Base-by-base conservation (phyloP, 1,140 invertebrate genomes). In the Penaeus vannamei region DNA sequence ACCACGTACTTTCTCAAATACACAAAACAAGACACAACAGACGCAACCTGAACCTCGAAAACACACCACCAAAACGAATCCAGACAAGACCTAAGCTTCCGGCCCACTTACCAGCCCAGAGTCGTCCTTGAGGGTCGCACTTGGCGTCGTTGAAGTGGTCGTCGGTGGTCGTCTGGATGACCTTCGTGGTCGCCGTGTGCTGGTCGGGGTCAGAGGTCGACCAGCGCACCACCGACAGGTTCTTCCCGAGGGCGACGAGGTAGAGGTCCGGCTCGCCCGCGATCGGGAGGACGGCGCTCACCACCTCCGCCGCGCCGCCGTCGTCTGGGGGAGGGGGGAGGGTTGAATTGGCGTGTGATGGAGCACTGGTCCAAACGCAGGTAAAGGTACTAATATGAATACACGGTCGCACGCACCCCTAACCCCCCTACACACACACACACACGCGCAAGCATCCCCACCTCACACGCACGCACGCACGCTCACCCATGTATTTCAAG, bases 111-210 rank as follows among this genome's bases (percentile, higher is more conserved):
- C 90, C 90, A 80, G 92, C 92, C 93, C 93, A 93, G 10, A 94
- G 87, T 20, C 93, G 85, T 8, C 93, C 93, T 20, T 61, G 90
- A 4, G 92, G 85, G 89, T 94, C 93, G 91, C 93, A 93, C 91
- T 94, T 94, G 14, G 91, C 93, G 90, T 94, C 93, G 90, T 94
- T 94, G 59, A 91, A 85, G 36, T 91, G 88, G 19, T 76, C 23
- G n/a, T 92, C 92, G 22, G 93, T 91, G 32, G 92, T 90, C 14
- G 62, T 84, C 22, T 90, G 91, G 59, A 77, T 87, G 60, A 72
- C 90, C 64, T 36, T 69, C 3, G 82, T 59, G n/a, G 60, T 81
- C 42, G 60, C 42, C 0, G 85, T 77, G 59, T 76, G 53, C 5
- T 22, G 22, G 60, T 88, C 82, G 23, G 86, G 61, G 61, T 80